Conservation (phyloP, 2,113 vertebrate species). For the Albula goreensis region DNA sequence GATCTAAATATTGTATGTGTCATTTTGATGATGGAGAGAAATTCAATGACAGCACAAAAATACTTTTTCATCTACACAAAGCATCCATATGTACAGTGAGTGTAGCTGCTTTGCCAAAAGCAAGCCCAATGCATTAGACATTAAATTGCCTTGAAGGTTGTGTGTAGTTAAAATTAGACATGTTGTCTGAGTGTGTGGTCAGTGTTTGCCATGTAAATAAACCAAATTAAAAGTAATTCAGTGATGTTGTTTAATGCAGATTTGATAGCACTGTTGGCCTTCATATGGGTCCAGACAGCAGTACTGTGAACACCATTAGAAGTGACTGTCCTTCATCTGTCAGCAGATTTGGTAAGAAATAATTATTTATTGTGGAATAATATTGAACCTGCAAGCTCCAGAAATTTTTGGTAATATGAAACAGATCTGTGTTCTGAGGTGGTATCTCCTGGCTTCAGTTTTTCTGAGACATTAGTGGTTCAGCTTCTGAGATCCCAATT, state of each 20-base stretch:
- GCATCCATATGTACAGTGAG: too few relatives aligned
- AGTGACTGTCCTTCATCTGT: slow-evolving; percentile 79
- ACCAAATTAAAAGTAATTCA: neutral
- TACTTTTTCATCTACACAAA: slow-evolving; percentile 19
- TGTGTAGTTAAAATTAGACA: neutral
- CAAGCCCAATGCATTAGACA: slow-evolving; percentile 51
- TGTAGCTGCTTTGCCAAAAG: slow-evolving; percentile 28
- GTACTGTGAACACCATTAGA: slow-evolving; percentile 70
- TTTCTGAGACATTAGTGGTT: neutral
- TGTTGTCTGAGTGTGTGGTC: neutral
- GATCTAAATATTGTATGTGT: neutral
- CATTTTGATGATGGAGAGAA: slow-evolving; percentile 38
- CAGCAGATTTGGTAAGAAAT: slow-evolving; percentile 83
- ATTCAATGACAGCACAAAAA: slow-evolving; percentile 37
- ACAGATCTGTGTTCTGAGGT: neutral
- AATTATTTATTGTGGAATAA: neutral
- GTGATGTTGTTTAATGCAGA: slow-evolving; percentile 58
- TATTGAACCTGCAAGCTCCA: neutral
- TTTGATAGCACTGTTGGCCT: slow-evolving; percentile 84
- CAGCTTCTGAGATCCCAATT: neutral
- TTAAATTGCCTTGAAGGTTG: neutral
- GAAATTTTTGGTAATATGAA: neutral
- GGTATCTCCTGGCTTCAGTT: neutral
- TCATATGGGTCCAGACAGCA: slow-evolving; percentile 71
- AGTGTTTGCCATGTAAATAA: neutral